These are phyloP conservation scores for Pseudopleuronectes americanus DNA, from an alignment of 2,797 vertebrate genomes.

Conservation along the genomic window DNA sequence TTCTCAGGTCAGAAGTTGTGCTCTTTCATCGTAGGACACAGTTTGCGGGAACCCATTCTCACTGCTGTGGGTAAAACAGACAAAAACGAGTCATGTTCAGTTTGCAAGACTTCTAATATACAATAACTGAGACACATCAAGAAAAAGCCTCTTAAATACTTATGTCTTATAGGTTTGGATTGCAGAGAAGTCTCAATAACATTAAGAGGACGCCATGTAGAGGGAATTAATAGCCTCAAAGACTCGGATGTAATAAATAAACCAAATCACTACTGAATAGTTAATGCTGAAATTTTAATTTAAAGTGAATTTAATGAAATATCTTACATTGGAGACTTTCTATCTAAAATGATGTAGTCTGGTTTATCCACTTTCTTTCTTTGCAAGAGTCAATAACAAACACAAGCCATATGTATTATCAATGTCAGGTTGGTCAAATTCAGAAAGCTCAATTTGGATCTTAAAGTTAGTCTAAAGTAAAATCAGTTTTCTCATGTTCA, in stretches of 20 bases:
- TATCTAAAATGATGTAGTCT: too few relatives aligned
- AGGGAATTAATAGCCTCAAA: neutral
- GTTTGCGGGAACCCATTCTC: conserved; percentile 71
- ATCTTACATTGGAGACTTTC: neutral
- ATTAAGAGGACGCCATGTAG: neutral
- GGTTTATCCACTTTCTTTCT: neutral
- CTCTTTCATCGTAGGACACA: conserved; percentile 60
- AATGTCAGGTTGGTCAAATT: too few relatives aligned
- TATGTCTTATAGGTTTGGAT: neutral
- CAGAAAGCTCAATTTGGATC: too few relatives aligned
- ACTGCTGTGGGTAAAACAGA: conserved; percentile 61
- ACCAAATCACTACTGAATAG: neutral
- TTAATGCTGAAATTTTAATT: neutral
- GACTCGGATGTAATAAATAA: neutral
- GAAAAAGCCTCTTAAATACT: too few relatives aligned
- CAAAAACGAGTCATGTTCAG: conserved; percentile 9
- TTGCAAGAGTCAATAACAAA: too few relatives aligned
- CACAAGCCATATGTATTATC: too few relatives aligned
- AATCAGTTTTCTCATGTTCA: too few relatives aligned
- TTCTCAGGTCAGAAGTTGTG: conserved; percentile 47
- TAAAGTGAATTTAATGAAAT: neutral
- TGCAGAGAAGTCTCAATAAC: neutral
- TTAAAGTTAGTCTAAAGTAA: too few relatives aligned
- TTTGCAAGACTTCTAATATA: neutral
- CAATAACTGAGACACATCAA: neutral